Conservation (phyloP, 2,888 invertebrate species). For the Dendrolimus houi region DNA sequence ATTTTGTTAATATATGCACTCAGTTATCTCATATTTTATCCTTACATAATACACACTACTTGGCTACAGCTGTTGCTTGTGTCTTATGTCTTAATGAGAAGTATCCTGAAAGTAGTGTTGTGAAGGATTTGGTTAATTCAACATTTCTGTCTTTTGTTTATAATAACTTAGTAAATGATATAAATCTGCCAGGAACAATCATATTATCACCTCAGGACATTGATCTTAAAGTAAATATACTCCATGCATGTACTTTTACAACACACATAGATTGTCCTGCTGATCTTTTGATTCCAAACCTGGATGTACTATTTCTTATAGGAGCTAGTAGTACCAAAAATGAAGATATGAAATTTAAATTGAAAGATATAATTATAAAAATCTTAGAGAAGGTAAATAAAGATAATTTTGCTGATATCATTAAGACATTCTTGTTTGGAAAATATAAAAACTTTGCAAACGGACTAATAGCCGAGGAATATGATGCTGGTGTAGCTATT, state of each 20-base stretch:
- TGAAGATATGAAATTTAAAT: conserved; percentile 38
- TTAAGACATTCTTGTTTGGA: conserved; percentile 42
- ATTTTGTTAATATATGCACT: conserved; percentile 68
- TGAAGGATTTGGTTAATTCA: conserved; percentile 34
- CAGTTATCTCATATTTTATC: conserved; percentile 70
- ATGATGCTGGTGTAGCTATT: conserved; percentile 51
- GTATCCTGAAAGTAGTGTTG: conserved; percentile 51
- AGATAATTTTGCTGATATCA: conserved; percentile 21
- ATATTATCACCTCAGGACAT: conserved; percentile 51
- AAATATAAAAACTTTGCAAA: conserved; percentile 9
- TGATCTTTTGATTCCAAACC: conserved; percentile 44
- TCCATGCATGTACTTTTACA: conserved; percentile 47
- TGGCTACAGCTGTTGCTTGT: conserved; percentile 73
- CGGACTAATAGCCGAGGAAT: conserved; percentile 40
- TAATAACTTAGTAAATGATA: conserved; percentile 24
- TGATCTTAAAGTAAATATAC: conserved; percentile 42
- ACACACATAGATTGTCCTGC: conserved; percentile 43
- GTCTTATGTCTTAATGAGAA: conserved; percentile 67
- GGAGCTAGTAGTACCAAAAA: conserved; percentile 44
- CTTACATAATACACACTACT: conserved; percentile 54
- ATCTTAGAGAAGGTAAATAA: conserved; percentile 35
- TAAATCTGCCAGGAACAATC: conserved; percentile 46
- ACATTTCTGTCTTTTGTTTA: conserved; percentile 41
- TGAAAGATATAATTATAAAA: conserved; percentile 49
- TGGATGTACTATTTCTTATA: conserved; percentile 59